These are phyloP conservation scores for Scortum barcoo DNA, from an alignment of 2,113 vertebrate species.

Conservation along the genomic window DNA sequence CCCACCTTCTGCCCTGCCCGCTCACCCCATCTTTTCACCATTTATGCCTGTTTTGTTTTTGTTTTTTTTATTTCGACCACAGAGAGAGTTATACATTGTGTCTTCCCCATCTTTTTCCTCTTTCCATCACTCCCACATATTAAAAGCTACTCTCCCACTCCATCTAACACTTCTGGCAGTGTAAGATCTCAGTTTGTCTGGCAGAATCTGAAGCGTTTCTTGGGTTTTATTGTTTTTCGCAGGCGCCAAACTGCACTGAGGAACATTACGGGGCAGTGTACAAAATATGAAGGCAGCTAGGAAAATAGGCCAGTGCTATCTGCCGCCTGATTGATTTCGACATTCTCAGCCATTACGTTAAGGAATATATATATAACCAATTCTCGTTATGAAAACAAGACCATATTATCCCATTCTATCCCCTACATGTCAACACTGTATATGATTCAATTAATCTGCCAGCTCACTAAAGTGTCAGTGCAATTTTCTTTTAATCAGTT, in stretches of 20 bases:
- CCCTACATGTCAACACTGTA: not conserved
- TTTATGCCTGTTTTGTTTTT: too few species aligned
- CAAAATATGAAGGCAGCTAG: not conserved
- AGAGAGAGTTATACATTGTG: constrained; percentile 32
- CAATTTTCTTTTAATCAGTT: constrained; percentile 44
- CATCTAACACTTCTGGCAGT: constrained; percentile 43
- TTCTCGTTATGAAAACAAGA: not conserved
- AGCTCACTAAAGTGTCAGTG: not conserved
- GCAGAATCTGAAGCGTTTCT: constrained; percentile 29
- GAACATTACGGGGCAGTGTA: not conserved
- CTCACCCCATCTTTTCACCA: constrained; percentile 22
- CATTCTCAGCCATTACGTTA: not conserved
- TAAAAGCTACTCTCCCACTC: constrained; percentile 44
- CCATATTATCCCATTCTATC: not conserved
- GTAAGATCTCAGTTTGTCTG: constrained; percentile 46
- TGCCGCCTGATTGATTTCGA: not conserved
- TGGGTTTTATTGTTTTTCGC: constrained; percentile 15
- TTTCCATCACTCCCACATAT: constrained; percentile 48
- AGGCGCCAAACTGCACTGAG: not conserved
- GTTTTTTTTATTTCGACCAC: not conserved
- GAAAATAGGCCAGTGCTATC: not conserved
- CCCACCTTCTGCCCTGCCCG: not conserved
- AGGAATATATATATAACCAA: not conserved
- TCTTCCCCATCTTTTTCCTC: constrained; percentile 35
- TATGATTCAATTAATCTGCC: constrained; percentile 2